A percentile compares a stretch with the other conserved stretches of the same genome.
These are phyloP conservation scores for Peucedramus taeniatus DNA, from an alignment of 2,113 vertebrate genomes.

Conservation along the genomic window DNA sequence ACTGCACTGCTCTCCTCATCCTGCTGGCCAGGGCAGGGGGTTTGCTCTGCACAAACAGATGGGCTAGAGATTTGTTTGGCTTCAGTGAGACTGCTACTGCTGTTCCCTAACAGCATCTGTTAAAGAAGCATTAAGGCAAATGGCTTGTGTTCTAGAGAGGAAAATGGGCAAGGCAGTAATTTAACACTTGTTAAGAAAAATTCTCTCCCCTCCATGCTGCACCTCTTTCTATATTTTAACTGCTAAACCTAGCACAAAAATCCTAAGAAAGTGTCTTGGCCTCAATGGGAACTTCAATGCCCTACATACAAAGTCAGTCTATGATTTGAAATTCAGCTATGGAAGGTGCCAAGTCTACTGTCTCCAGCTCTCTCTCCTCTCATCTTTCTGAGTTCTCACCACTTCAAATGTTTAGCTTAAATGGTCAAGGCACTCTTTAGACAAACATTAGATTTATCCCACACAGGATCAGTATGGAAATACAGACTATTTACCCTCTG, in stretches of 20 bases:
- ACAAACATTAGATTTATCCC: not conserved
- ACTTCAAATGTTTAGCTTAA: not conserved
- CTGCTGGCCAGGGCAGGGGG: not conserved
- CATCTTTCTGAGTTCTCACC: not conserved
- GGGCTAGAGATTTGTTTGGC: not conserved
- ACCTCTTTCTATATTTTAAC: not conserved
- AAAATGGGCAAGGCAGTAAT: not conserved
- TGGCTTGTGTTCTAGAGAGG: not conserved
- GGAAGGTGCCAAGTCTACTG: not conserved
- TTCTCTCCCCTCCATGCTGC: fast-evolving
- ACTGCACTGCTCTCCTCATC: not conserved
- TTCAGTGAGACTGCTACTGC: not conserved
- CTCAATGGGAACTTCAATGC: not conserved
- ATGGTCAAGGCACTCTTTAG: not conserved
- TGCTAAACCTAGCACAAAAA: not conserved
- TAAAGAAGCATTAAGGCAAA: conserved; percentile 1
- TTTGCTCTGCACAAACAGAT: not conserved
- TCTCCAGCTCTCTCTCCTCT: not conserved
- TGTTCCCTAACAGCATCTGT: not conserved
- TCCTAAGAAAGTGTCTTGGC: not conserved
- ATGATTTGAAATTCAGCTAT: not conserved
- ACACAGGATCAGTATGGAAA: not conserved
- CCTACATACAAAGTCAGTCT: not conserved
- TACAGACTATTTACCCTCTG: not conserved
- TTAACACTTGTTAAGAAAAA: not conserved